Percentiles rank a stretch among this genome's conserved stretches.
Evolutionary conservation across 2,113 vertebrate genomes (phyloP).

Genomic region (zebrafish (Danio rerio)): DNA sequence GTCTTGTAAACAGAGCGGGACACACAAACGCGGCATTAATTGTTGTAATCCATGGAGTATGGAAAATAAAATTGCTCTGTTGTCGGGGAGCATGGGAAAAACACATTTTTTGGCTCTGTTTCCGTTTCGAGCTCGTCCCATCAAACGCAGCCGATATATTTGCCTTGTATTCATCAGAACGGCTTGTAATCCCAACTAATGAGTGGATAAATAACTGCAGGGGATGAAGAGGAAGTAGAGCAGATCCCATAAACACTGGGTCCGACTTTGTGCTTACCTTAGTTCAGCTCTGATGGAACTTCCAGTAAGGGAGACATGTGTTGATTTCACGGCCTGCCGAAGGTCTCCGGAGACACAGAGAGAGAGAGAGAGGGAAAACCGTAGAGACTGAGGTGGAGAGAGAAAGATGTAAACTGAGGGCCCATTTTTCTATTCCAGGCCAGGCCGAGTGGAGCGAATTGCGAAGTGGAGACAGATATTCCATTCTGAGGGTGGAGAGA

Average conservation of each 20-base stretch:
- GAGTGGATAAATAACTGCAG: slow-evolving; percentile 50
- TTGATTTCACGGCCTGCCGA: slow-evolving; percentile 46
- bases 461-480: slow-evolving; percentile 58
- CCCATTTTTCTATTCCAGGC: slow-evolving; percentile 47
- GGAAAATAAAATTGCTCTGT: slow-evolving; percentile 36
- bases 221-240: slow-evolving; percentile 42
- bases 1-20: not conserved
- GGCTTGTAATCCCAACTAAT: slow-evolving; percentile 45
- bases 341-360: slow-evolving; percentile 33
- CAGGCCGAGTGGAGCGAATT: slow-evolving; percentile 49
- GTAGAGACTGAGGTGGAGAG: slow-evolving; percentile 41
- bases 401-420: slow-evolving; percentile 49
- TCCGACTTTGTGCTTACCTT: slow-evolving; percentile 52
- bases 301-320: slow-evolving; percentile 47
- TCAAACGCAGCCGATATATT: slow-evolving; percentile 12
- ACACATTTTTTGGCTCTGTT: slow-evolving; percentile 27
- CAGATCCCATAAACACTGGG: slow-evolving; percentile 47
- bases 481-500: slow-evolving; percentile 56
- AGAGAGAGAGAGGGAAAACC: slow-evolving; percentile 21
- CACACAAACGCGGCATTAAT: slow-evolving; percentile 34
- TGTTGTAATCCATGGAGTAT: slow-evolving; percentile 41
- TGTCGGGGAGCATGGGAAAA: slow-evolving; percentile 36
- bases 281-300: slow-evolving; percentile 39
- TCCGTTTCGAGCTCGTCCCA: slow-evolving; percentile 32
- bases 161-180: slow-evolving; percentile 3